Conservation (phyloP, 2,888 invertebrate genomes). For the Dusona sp. region DNA sequence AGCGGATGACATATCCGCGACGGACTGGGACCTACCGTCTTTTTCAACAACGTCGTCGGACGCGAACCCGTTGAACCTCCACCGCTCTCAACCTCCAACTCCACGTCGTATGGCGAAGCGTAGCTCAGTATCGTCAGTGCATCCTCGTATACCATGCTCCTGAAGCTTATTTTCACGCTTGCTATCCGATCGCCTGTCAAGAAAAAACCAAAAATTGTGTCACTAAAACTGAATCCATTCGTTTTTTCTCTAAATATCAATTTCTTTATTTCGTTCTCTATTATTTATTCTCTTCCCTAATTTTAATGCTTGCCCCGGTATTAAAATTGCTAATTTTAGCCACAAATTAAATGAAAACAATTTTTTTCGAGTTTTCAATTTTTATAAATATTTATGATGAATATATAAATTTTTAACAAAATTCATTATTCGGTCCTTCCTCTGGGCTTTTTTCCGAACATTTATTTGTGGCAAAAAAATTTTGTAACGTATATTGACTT, state of each 20-base stretch:
- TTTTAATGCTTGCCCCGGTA: too few relatives aligned
- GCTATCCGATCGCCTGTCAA: conserved; percentile 93
- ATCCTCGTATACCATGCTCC: conserved; percentile 95
- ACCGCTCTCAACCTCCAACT: conserved; percentile 90
- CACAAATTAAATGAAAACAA: too few relatives aligned
- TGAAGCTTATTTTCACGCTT: conserved; percentile 94
- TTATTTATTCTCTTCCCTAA: too few relatives aligned
- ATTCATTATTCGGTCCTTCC: neutral
- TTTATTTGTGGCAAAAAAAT: neutral
- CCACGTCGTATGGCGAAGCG: conserved; percentile 95
- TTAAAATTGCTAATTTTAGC: too few relatives aligned
- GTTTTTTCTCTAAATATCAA: neutral
- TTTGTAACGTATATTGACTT: neutral
- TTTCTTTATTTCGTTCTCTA: neutral
- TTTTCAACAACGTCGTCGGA: conserved; percentile 84
- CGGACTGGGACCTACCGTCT: conserved; percentile 81
- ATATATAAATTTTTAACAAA: neutral
- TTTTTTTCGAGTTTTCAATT: too few relatives aligned
- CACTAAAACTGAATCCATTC: neutral
- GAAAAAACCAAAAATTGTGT: neutral
- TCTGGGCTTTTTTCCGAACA: neutral
- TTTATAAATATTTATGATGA: neutral
- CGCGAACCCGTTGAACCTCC: conserved; percentile 78
- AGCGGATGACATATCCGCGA: conserved; percentile 90
- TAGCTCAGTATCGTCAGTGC: conserved; percentile 95